Evolutionary conservation across 2,888 invertebrate species (phyloP), one percentile per base, ranked within the genome.

Genomic region (Acleris emargana): DNA sequence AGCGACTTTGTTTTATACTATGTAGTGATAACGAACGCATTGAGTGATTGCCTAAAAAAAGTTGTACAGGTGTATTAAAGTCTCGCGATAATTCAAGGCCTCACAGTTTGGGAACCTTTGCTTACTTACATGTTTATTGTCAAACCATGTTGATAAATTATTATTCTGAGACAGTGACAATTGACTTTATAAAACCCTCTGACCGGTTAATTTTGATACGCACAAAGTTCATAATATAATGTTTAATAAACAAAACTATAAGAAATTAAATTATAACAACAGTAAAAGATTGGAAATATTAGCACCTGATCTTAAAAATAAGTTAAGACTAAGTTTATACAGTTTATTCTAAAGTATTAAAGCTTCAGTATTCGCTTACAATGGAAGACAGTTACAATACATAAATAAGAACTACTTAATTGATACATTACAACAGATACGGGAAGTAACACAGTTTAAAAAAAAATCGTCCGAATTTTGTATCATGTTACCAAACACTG

Each of bases 341-440:
- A 86, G 71, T 81, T 83, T 81, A 78, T 73, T 76, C 82, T 87
- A 87, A 32, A 55, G 45, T 79, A 82, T 90, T 90, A 90, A 90
- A 90, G 89, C 90, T 90, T 81, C 73, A 66, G 60, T 70, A 59
- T 80, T 83, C 77, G 82, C 79, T 84, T 80, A 84, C 70, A 77
- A 72, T 82, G 86, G 89, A 89, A 89, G 87, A 89, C 87, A 69
- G 76, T 71, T 53, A 20, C 9, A n/a, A 58, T 43, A 18, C 11
- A 13, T 18, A 47, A 6, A n/a, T 43, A 64, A 53, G 47, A 25
- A 38, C 22, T 16, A 17, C 3, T 22, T 38, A 17, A 7, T 22
- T 38, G 13, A 49, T 11, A 59, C 22, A 13, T 4, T 49, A 51
- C 18, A 51, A n/a, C 5, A 4, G 13, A 43, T 43, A 43, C 5